Percentiles rank a stretch among this genome's conserved stretches.
phyloP scores from a whole-genome alignment of 2,888 invertebrate species.

The Drosophila mimetica region DNA sequence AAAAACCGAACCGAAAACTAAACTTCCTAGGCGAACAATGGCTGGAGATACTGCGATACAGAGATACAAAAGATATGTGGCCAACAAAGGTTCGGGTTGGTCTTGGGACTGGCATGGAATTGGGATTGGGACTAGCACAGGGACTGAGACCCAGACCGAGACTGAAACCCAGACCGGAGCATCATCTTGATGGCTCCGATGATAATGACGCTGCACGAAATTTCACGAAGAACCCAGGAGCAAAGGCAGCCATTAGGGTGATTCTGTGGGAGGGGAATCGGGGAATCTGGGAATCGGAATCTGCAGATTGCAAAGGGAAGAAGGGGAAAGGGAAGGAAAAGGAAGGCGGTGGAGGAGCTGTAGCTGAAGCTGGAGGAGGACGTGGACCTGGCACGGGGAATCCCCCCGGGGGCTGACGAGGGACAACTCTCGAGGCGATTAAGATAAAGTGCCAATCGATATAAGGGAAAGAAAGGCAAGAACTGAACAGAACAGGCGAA shows the following conservation, averaged over 20 bases:
- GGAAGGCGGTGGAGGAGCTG: conserved; percentile 40
- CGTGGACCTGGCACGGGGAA: conserved; percentile 32
- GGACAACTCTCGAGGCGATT: conserved; percentile 71
- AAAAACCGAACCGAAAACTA: conserved; percentile 40
- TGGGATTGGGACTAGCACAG: conserved; percentile 13
- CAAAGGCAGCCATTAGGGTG: conserved; percentile 61
- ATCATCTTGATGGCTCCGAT: conserved; percentile 53
- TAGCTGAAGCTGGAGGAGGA: too few relatives aligned
- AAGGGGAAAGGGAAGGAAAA: background rate
- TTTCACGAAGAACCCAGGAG: conserved; percentile 57
- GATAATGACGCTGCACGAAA: conserved; percentile 74
- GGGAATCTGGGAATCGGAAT: conserved; percentile 8
- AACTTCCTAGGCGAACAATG: conserved; percentile 47
- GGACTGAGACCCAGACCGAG: background rate
- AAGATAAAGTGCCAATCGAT: conserved; percentile 80
- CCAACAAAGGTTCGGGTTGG: conserved; percentile 50
- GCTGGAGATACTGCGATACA: conserved; percentile 52
- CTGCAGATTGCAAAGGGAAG: conserved; percentile 28
- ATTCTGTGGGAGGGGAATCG: conserved; percentile 36
- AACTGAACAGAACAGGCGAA: conserved; percentile 36
- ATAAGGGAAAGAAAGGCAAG: conserved; percentile 75
- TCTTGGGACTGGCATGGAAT: conserved; percentile 14
- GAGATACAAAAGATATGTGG: conserved; percentile 65
- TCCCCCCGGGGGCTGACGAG: conserved; percentile 50
- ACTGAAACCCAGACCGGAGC: conserved; percentile 24